Base-by-base conservation (phyloP, 2,113 vertebrate genomes). In the Myotis davidii region DNA sequence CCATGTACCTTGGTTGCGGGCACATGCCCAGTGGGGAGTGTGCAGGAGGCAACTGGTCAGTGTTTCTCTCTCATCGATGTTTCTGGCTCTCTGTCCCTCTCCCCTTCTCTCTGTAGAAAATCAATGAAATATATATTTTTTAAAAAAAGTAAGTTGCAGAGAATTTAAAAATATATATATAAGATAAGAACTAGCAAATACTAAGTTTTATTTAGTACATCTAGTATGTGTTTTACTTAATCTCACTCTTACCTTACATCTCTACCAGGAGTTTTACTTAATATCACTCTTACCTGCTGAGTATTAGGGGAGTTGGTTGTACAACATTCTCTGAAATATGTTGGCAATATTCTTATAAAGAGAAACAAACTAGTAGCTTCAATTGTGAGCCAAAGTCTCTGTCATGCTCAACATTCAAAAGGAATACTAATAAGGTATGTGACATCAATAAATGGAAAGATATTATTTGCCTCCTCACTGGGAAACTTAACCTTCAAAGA, bases 401-500 rank as follows among this genome's bases (percentile, higher is more conserved):
- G 6, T 77, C 39, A 39, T 72, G 61, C 27, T 87, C 29, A 54
- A 3, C 79, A 42, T 56, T 86, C 52, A 82, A 81, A 91, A 50
- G 70, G 20, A 94, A 86, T 70, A 91, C 27, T 67, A 74, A 42
- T 81, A 34, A 21, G 37, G 12, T 91, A 94, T 59, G 16, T 92
- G 56, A 59, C n/a, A 81, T 88, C 61, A 95, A 72, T 64, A 70
- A 78, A 59, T 50, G 50, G 27, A 59, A 85, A 79, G 23, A 79
- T 27, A 70, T 52, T 59, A 79, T 86, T 85, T 97, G 52, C 12
- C n/a, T 85, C 42, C 56, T 94, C 27, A 21, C n/a, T 76, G 29
- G 37, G 93, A 84, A 54, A 76, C 9, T 89, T 73, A 91, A 87
- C 54, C 56, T 94, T 95, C 72, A 79, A 83, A 88, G 29, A 67